These are phyloP conservation scores for Caprella mutica DNA, from an alignment of 2,888 invertebrate genomes.

Conservation along the genomic window DNA sequence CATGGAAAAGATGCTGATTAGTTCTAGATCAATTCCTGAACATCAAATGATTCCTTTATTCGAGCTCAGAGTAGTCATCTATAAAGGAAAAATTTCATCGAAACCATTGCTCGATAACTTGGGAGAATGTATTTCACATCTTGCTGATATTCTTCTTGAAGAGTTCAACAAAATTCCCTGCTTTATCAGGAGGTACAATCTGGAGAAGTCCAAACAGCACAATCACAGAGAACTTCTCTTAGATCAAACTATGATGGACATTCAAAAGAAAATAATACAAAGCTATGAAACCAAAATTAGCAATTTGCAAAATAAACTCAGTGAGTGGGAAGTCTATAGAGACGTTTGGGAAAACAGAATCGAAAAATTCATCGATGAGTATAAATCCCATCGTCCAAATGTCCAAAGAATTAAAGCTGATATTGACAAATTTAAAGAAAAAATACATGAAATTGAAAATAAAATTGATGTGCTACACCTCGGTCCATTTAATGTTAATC, in stretches of 20 bases:
- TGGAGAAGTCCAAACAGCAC: conserved; percentile 18
- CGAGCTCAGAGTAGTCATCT: conserved; percentile 13
- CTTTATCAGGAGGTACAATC: conserved; percentile 16
- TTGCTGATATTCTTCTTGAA: conserved; percentile 16
- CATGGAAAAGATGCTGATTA: conserved; percentile 27
- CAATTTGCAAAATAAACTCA: too few relatives aligned
- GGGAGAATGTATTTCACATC: conserved; percentile 8
- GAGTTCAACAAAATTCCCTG: conserved; percentile 24
- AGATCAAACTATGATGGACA: conserved; percentile 13
- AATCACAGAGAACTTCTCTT: conserved; percentile 14
- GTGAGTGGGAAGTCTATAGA: too few relatives aligned
- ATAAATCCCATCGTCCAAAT: too few relatives aligned
- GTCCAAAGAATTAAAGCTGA: too few relatives aligned
- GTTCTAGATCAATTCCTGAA: conserved; percentile 15
- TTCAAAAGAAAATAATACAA: conserved; percentile 19
- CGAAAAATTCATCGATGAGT: too few relatives aligned
- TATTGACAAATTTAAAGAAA: too few relatives aligned
- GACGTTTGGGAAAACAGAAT: too few relatives aligned
- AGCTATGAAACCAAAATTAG: too few relatives aligned
- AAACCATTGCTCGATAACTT: conserved; percentile 20
- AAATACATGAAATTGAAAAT: too few relatives aligned
- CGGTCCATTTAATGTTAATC: too few relatives aligned
- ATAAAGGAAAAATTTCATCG: conserved; percentile 22
- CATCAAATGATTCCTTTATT: conserved; percentile 20
- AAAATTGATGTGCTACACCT: too few relatives aligned